A percentile compares a stretch with the other conserved stretches of the same genome.
These are phyloP conservation scores for Lasioglossum baleicum DNA, from an alignment of 1,140 invertebrate species.

Conservation along the genomic window DNA sequence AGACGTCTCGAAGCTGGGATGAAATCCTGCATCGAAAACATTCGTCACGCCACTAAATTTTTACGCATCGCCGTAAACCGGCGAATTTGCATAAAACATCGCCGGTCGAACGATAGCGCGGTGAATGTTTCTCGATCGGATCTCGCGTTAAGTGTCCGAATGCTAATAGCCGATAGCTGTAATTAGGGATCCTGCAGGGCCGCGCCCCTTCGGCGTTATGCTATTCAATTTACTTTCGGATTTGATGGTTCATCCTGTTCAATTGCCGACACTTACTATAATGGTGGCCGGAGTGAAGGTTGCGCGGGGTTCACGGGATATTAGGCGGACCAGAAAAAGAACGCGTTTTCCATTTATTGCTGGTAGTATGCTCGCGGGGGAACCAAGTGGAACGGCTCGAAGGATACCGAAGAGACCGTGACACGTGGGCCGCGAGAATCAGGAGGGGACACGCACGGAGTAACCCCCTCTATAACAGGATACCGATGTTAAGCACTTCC, in stretches of 20 bases:
- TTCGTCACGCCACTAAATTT: too few species aligned
- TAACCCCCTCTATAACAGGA: constrained; percentile 39
- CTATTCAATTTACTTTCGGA: constrained; percentile 52
- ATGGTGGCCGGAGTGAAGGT: constrained; percentile 31
- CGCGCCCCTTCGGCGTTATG: not conserved
- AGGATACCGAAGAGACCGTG: constrained; percentile 36
- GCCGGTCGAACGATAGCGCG: too few species aligned
- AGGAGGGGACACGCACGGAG: constrained; percentile 1
- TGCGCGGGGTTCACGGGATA: constrained; percentile 3
- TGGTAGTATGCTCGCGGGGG: not conserved
- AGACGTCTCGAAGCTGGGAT: too few species aligned
- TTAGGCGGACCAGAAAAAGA: constrained; percentile 34
- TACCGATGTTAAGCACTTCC: constrained; percentile 46
- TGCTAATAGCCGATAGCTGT: not conserved
- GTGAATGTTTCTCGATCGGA: too few species aligned
- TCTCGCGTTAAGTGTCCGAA: not conserved
- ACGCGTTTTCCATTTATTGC: constrained; percentile 57
- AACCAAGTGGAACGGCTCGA: not conserved
- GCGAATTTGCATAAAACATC: too few species aligned
- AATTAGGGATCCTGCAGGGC: constrained; percentile 34
- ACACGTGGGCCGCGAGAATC: constrained; percentile 51
- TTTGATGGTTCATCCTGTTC: constrained; percentile 20
- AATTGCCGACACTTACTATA: constrained; percentile 37
- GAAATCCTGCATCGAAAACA: too few species aligned
- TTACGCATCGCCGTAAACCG: too few species aligned